Evolutionary conservation across 2,888 invertebrate genomes (phyloP).

Genomic region (Drosophila borborema): DNA sequence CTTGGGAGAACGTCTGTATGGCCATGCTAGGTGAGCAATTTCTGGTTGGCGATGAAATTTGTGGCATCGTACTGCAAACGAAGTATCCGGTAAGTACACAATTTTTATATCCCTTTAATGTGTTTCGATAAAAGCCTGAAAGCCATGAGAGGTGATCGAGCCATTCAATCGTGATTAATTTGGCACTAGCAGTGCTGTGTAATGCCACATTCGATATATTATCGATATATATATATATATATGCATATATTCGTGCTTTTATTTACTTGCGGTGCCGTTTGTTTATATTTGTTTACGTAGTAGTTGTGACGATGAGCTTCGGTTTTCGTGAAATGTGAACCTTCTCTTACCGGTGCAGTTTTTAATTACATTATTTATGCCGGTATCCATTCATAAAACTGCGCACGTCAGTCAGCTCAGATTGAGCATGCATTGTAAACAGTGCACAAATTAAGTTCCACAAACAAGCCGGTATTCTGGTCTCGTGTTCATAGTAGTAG

Average conservation of each 20-base stretch:
- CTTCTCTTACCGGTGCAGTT: constrained; percentile 36
- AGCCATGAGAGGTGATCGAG: constrained; percentile 28
- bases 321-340: constrained; percentile 20
- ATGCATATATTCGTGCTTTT: constrained; percentile 1
- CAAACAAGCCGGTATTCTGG: constrained; percentile 66
- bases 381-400: constrained; percentile 67
- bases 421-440: constrained; percentile 47
- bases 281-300: constrained; percentile 15
- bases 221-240: neutral
- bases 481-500: constrained; percentile 40
- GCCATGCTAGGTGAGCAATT: constrained; percentile 99
- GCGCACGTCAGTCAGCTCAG: constrained; percentile 45
- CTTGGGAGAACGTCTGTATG: constrained; percentile 99
- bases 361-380: constrained; percentile 42
- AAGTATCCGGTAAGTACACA: constrained; percentile 88
- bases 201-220: constrained; percentile 20
- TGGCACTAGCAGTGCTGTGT: constrained; percentile 49
- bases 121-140: constrained; percentile 16
- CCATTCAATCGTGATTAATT: constrained; percentile 15
- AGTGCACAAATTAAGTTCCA: constrained; percentile 57
- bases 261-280: constrained; percentile 11
- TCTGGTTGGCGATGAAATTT: constrained; percentile 99
- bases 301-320: neutral
- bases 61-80: constrained; percentile 98
- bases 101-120: neutral